Base-by-base conservation (phyloP, 1,140 invertebrate species). In the Temnothorax curvispinosus region DNA sequence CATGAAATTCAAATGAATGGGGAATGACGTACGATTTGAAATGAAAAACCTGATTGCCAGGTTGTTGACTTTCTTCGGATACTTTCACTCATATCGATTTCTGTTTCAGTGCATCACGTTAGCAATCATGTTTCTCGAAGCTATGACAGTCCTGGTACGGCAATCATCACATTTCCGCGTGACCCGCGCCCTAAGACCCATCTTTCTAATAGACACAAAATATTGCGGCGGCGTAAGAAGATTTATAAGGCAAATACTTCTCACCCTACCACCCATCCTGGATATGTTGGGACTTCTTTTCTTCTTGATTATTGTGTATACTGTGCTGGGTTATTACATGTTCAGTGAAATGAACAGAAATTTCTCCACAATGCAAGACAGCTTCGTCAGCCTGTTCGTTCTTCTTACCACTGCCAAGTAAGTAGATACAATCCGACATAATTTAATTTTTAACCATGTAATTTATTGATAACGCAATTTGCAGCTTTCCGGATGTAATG, bases 381-480 rank as follows among this genome's bases (percentile, higher is more conserved):
- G 98, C 87, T 99, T 99, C 95, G 97, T 99, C 87, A 98, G 97
- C 92, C 97, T 99, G 92, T 99, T 99, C 95, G 98, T 99, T 60
- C 96, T 99, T 27, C 96, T 99, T 0, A 99, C 98, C 0, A 99
- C 98, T 27, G 98, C 98, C 82, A 99, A 99, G 98, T 99, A 96
- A 97, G 97, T 96, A 27, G 5, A 62, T 54, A 44, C 5, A 75
- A 27, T 52, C 27, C 9, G 13, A 67, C n/a, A 32, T 67, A 69
- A 78, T 50, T 78, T 78, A 65, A 80, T 54, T 47, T 54, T 64
- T 58, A 69, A 67, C 78, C 65, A 71, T 85, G 11, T 62, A 41
- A 13, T 47, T 76, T 38, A 50, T 13, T 75, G 38, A 77, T 8
- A n/a, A 60, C 50, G 18, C 27, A 3, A 54, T 8, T 56, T 77